A percentile compares a stretch with the other conserved stretches of the same genome.
Evolutionary conservation across 2,888 invertebrate species (phyloP).

Genomic region (Cantharis flavilabris): DNA sequence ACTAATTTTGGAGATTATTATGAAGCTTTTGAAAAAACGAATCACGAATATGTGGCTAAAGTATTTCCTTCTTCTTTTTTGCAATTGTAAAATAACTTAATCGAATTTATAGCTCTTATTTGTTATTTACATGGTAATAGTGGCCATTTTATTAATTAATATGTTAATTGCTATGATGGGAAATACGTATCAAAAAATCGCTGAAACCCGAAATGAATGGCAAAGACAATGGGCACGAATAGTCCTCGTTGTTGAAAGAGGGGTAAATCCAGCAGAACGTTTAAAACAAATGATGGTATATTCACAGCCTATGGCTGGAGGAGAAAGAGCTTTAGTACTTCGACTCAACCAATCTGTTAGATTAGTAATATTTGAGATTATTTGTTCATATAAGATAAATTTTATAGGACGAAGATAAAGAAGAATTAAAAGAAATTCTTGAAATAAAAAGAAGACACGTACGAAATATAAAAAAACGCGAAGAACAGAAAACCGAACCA

Average conservation of each 20-base stretch:
- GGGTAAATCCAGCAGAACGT: slow-evolving; percentile 89
- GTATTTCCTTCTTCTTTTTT: slow-evolving; percentile 56
- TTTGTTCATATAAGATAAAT: background rate
- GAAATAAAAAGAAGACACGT: slow-evolving; percentile 90
- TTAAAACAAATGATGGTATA: slow-evolving; percentile 86
- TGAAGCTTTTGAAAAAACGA: slow-evolving; percentile 84
- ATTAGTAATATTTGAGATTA: background rate
- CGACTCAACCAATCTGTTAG: slow-evolving; percentile 86
- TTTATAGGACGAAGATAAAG: slow-evolving; percentile 85
- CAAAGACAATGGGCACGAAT: slow-evolving; percentile 97
- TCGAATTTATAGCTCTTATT: slow-evolving; percentile 72
- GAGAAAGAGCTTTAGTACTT: slow-evolving; percentile 82
- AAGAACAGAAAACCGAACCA: slow-evolving; percentile 28
- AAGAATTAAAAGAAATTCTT: slow-evolving; percentile 90
- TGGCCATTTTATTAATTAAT: slow-evolving; percentile 92
- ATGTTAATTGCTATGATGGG: slow-evolving; percentile 99
- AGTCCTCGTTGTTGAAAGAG: slow-evolving; percentile 94
- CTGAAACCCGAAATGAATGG: slow-evolving; percentile 97
- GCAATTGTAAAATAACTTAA: background rate
- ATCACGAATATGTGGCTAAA: slow-evolving; percentile 88
- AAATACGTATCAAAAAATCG: slow-evolving; percentile 97
- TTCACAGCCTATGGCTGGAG: slow-evolving; percentile 93
- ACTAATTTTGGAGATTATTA: slow-evolving; percentile 97
- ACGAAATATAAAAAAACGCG: slow-evolving; percentile 74
- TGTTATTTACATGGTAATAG: slow-evolving; percentile 97